Evolutionary conservation across 2,888 invertebrate genomes (phyloP), one percentile per base, ranked within the genome.

Genomic region (Apodemia hepburni): DNA sequence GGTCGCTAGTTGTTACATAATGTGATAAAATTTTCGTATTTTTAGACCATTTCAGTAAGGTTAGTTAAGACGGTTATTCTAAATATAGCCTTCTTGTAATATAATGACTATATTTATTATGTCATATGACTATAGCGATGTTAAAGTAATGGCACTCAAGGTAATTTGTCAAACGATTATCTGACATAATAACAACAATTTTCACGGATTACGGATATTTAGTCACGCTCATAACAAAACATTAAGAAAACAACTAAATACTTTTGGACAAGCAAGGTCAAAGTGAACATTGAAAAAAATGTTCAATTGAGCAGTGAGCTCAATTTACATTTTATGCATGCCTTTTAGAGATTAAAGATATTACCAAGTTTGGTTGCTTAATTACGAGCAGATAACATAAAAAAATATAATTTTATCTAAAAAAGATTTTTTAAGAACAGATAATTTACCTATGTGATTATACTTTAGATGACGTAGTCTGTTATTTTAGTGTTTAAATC

Each of bases 141-240:
- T 27, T 5, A 57, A 57, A 29, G 51, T 51, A 51, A 51, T n/a
- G 51, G 22, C 11, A 51, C 68, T 78, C 84, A 85, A 86, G 84
- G 85, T 78, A 74, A 74, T 75, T 70, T 73, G 71, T 75, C 74
- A 75, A 77, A 71, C 79, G 78, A 82, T 78, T 77, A 75, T 77
- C 75, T 71, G 69, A 76, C 75, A 77, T 78, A 82, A 84, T 74
- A 76, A 76, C 77, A 77, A 80, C 75, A 69, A 83, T 83, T 87
- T 81, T 80, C 82, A 87, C 79, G 81, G 85, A 80, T 81, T 80
- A 81, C 76, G 80, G 78, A 74, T 81, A 76, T 82, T 84, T 79
- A 77, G 72, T 69, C 71, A 75, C 70, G 69, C 65, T 65, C 62
- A 61, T 62, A 68, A 71, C 70, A 69, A 65, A 65, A 61, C n/a